Evolutionary conservation across 2,888 invertebrate genomes (phyloP), one percentile per base, ranked within the genome.

Genomic region (Acrobeloides nanus): DNA sequence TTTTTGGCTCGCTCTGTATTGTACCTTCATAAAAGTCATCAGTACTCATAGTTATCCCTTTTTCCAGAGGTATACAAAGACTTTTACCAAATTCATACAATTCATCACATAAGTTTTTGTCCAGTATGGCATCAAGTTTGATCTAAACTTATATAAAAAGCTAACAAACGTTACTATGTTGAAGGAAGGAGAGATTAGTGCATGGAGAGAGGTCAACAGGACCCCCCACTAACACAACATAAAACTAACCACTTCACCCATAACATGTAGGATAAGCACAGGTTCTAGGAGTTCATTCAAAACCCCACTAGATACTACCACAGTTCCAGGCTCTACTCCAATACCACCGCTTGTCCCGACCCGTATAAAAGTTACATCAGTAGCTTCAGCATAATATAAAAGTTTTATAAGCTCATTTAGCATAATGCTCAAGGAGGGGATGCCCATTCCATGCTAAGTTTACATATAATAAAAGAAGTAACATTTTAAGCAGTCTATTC

Each of bases 331-430:
- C 18, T 47, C 55, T 7, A 68, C 65, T 10, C 68, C 71, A 23
- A 71, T 55, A 21, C 71, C 71, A 24, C 93, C 93, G 68, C 89
- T 89, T 0, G 93, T 95, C 1, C 84, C 84, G 69, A 95, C 84
- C 59, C 95, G 82, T 78, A 93, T 85, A 81, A 93, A 90, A 34
- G 51, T 59, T 26, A 92, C 89, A 75, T 89, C 87, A 53, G 81
- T 81, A 55, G 83, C 85, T 74, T 82, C 84, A 32, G 95, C 89
- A 75, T 89, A 87, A 76, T 86, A 85, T 84, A 97, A 86, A 66
- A 97, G 79, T 78, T 97, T 97, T 74, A 93, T 88, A 55, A 90
- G 80, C 79, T 97, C 95, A 75, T 93, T 89, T 49, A 97, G 82
- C 45, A 95, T 80, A 62, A 97, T 92, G 43, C 89, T 87, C 46